Evolutionary conservation across 2,113 vertebrate genomes (phyloP).

Genomic region (Perca fluviatilis): DNA sequence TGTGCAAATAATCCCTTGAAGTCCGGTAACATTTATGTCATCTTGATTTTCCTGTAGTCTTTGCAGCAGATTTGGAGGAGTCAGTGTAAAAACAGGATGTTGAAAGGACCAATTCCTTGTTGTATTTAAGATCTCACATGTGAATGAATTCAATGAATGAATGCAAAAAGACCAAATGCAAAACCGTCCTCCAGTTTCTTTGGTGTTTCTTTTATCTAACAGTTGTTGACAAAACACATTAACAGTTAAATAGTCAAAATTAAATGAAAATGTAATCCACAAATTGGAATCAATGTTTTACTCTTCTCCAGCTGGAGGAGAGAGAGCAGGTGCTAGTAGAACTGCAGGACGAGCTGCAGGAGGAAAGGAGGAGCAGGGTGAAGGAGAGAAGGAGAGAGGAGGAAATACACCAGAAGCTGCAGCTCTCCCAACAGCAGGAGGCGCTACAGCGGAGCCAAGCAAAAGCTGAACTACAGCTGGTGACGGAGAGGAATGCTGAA

Average conservation of each 20-base stretch:
- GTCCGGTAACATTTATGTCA: not conserved
- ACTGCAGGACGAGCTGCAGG: constrained; percentile 81
- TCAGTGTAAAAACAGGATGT: not conserved
- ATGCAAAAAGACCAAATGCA: not conserved
- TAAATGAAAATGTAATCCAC: not conserved
- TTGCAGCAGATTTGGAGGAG: constrained; percentile 4
- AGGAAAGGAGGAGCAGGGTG: constrained; percentile 76
- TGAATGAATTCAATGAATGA: not conserved
- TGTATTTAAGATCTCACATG: not conserved
- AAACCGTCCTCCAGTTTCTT: not conserved
- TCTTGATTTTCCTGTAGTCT: constrained; percentile 1
- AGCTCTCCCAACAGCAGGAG: constrained; percentile 80
- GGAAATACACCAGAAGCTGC: constrained; percentile 71
- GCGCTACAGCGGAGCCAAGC: constrained; percentile 85
- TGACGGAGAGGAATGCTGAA: constrained; percentile 80
- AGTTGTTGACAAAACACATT: not conserved
- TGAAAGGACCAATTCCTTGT: not conserved
- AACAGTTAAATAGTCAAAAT: not conserved
- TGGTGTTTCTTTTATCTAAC: not conserved
- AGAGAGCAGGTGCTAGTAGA: constrained; percentile 81
- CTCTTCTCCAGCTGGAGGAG: constrained; percentile 71
- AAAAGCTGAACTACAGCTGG: constrained; percentile 78
- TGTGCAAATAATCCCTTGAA: constrained; percentile 17
- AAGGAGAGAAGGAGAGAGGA: constrained; percentile 70
- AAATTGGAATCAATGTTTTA: not conserved